Percentiles rank a stretch among this genome's conserved stretches.
These are phyloP conservation scores for Diarsia dahlii DNA, from an alignment of 2,888 invertebrate species.

Conservation along the genomic window DNA sequence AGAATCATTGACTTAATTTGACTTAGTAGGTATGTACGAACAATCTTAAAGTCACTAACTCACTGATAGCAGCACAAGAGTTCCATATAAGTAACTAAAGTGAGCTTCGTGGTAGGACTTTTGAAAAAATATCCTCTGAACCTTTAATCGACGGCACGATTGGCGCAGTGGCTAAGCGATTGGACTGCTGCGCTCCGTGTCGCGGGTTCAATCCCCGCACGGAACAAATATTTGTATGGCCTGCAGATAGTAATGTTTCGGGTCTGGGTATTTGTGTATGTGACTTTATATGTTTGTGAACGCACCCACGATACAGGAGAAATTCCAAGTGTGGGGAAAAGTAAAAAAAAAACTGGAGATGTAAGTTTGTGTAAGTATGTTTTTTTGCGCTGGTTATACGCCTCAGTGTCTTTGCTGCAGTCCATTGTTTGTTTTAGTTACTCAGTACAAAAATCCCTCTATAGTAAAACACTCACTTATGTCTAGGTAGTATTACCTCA, in stretches of 20 bases:
- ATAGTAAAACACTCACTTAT: background rate
- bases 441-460: background rate
- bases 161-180: no score
- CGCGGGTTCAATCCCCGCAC: no score
- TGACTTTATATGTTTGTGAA: no score
- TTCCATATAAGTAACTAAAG: background rate
- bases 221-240: no score
- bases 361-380: background rate
- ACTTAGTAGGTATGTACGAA: background rate
- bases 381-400: no score
- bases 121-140: background rate
- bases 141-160: background rate
- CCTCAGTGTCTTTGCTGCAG: no score
- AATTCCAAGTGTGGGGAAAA: no score
- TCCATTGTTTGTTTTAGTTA: background rate
- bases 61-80: background rate
- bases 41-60: background rate
- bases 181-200: no score
- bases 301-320: no score
- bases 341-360: no score
- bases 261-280: no score
- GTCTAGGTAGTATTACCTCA: constrained; percentile 87
- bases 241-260: no score
- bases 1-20: background rate
- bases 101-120: background rate